Base-by-base conservation (phyloP, 2,113 vertebrate species). In the Tringa solitaria region DNA sequence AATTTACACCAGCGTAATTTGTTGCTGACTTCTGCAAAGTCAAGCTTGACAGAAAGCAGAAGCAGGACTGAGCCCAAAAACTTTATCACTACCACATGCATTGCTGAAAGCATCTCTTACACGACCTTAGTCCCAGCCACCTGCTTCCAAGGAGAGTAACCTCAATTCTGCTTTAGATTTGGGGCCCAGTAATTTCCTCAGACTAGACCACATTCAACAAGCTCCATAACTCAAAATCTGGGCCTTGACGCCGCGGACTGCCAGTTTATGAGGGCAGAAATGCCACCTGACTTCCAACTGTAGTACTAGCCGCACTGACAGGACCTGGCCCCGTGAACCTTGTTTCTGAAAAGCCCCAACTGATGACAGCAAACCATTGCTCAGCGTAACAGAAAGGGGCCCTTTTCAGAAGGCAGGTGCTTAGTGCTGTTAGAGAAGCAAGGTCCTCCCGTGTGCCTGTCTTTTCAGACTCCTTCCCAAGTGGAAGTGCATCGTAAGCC, bases 21-120 rank as follows among this genome's bases (percentile, higher is more conserved):
- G 82, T 93, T 95, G 93, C 90, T 95, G 96, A 97, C 91, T 97
- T 94, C 73, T 93, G 90, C 91, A 95, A 77, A 94, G 93, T 76
- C 86, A 89, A 86, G 72, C 74, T 61, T 95, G 82, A 92, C 80
- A 95, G 90, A 90, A 93, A 97, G 92, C 70, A 86, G 87, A 93
- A 81, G 33, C 77, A 86, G 73, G 90, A 91, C 91, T 54, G 73
- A 92, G 43, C 83, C 77, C 91, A 73, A 85, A 91, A 91, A 76
- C 54, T 90, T 93, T 61, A 87, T 82, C 75, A 59, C 35, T 72
- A 84, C 69, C 74, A 69, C 73, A 86, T 60, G 68, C 35, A 76
- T 51, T 28, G 20, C 56, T 78, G 87, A 96, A 95, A 95, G 93
- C 60, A 78, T 70, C 74, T 93, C 87, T 83, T 75, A 73, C 17